phyloP scores from a whole-genome alignment of 2,888 invertebrate genomes.

The Drosophila gaucha region DNA sequence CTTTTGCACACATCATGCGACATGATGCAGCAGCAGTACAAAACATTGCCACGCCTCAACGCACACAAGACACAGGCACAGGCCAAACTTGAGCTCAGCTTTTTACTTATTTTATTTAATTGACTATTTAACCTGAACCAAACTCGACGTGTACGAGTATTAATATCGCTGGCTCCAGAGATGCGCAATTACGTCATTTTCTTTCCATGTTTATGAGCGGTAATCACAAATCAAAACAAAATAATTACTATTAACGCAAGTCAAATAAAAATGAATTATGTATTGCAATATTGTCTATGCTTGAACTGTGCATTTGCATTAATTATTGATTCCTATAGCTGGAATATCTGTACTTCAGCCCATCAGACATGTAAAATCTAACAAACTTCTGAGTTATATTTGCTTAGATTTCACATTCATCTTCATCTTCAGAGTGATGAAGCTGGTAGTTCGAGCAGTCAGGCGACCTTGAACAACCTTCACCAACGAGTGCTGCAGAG shows the following conservation, averaged over 20 bases:
- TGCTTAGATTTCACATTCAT: too few species aligned
- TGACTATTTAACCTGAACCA: conserved; percentile 47
- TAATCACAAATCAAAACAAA: conserved; percentile 52
- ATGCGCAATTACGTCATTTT: conserved; percentile 55
- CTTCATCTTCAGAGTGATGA: too few species aligned
- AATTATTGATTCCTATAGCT: conserved; percentile 38
- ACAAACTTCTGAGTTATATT: background rate
- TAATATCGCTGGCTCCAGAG: conserved; percentile 6
- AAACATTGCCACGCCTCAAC: conserved; percentile 31
- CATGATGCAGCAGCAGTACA: conserved; percentile 41
- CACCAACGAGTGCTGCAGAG: background rate
- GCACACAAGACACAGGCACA: conserved; percentile 53
- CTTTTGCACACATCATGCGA: conserved; percentile 68
- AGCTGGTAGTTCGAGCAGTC: background rate
- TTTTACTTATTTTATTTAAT: conserved; percentile 70
- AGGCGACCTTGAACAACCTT: conserved; percentile 5
- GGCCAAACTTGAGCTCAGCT: conserved; percentile 45
- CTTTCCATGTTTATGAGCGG: conserved; percentile 45
- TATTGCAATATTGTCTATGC: conserved; percentile 42
- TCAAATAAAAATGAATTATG: conserved; percentile 68
- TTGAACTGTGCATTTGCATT: conserved; percentile 44
- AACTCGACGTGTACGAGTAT: conserved; percentile 51
- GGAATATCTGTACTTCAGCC: background rate
- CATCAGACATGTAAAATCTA: background rate
- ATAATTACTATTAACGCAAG: conserved; percentile 30